These are phyloP conservation scores for Lepidocolaptes lacrymiger DNA, from an alignment of 2,797 vertebrate genomes.

Conservation along the genomic window DNA sequence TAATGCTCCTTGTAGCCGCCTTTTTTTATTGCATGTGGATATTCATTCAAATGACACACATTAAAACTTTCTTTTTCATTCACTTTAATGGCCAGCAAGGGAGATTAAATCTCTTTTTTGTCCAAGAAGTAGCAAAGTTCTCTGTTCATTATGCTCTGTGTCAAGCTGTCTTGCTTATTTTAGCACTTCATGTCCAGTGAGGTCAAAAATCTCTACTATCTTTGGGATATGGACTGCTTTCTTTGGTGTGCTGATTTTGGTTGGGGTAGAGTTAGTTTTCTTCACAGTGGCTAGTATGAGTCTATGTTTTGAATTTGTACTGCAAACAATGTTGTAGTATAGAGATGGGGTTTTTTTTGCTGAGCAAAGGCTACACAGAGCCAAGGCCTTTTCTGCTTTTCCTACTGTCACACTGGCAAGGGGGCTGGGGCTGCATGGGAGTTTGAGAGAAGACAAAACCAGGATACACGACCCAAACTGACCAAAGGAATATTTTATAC, in stretches of 20 bases:
- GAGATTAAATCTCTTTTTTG: background rate
- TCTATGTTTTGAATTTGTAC: background rate
- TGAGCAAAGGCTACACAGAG: background rate
- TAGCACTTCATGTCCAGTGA: background rate
- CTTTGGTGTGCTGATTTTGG: background rate
- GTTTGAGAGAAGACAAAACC: rapidly evolving
- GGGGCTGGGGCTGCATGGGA: background rate
- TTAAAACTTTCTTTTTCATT: background rate
- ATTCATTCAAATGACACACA: background rate
- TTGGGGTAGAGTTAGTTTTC: background rate
- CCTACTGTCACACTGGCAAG: background rate
- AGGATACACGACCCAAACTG: too few relatives aligned
- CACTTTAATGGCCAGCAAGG: background rate
- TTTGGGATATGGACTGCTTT: background rate
- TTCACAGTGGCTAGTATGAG: background rate
- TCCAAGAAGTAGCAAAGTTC: background rate
- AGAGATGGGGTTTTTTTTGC: background rate
- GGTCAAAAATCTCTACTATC: background rate
- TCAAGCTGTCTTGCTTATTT: background rate
- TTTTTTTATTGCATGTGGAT: background rate
- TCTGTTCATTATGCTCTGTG: background rate
- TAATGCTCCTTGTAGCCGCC: background rate
- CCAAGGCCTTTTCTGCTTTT: background rate
- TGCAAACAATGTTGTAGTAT: background rate
- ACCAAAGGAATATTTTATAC: background rate